Evolutionary conservation across 2,113 vertebrate genomes (phyloP), one percentile per base, ranked within the genome.

Genomic region (Paralichthys olivaceus): DNA sequence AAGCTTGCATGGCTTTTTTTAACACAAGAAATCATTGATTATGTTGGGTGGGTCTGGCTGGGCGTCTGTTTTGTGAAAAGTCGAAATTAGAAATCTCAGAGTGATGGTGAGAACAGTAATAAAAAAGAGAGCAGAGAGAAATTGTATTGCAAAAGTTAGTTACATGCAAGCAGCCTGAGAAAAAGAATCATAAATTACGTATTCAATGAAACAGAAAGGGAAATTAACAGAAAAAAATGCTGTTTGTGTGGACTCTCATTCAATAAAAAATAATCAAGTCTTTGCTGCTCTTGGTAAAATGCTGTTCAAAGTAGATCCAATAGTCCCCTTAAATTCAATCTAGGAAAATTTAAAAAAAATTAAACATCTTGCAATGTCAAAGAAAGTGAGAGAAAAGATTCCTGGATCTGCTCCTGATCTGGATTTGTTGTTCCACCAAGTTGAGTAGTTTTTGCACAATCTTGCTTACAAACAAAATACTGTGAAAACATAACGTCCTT

Each of bases 51-150:
- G 45, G 45, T 49, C 45, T 19, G 17, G 45, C 45, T 49, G 32
- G 28, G 15, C 5, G 7, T 29, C 2, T 20, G 56, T 20, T 25
- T 20, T 19, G 56, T 32, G 56, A 32, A 29, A 15, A 6, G 17
- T 47, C 14, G 19, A 28, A 32, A 64, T 62, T 45, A 49, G 14
- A 81, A 51, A 59, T 66, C 40, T 67, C 45, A 54, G 23, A 69
- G 20, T 58, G 29, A 59, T 64, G 26, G 32, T 72, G 29, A 2
- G 26, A 69, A 57, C 11, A 37, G 32, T 25, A 54, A 51, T n/a
- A n/a, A 34, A 34, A 49, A 26, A 7, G 40, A 61, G 13, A 53
- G n/a, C 2, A 34, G 11, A 40, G 59, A 34, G 51, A 29, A 55
- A 26, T 43, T 15, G 17, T 13, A 20, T 47, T 5, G 29, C 40